These are phyloP conservation scores for Salarias fasciatus DNA, from an alignment of 2,797 vertebrate genomes.

Conservation along the genomic window DNA sequence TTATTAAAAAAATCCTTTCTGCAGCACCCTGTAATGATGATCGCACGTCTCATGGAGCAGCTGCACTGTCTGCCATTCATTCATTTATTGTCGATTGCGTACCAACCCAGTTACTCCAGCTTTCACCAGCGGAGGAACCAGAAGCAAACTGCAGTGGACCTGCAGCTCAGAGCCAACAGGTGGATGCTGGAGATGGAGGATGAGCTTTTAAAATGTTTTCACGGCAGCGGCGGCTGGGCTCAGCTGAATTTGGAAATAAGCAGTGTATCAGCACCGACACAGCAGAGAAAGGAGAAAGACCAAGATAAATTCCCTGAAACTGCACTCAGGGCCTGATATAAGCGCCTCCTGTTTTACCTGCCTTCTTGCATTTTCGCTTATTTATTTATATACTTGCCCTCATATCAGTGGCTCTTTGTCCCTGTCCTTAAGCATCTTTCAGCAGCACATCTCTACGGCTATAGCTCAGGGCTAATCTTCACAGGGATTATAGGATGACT, in stretches of 20 bases:
- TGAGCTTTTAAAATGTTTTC: conserved; percentile 13
- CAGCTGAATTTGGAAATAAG: conserved; percentile 8
- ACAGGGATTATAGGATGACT: conserved; percentile 28
- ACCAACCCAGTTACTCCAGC: background rate
- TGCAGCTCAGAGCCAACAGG: background rate
- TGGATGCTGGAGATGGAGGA: background rate
- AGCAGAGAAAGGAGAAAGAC: conserved; percentile 3
- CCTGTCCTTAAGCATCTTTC: conserved; percentile 15
- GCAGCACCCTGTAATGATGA: too few species aligned
- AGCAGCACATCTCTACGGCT: conserved; percentile 14
- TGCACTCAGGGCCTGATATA: conserved; percentile 12
- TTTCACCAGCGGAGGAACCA: background rate
- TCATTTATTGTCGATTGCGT: too few species aligned
- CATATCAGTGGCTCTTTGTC: background rate
- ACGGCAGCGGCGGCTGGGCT: background rate
- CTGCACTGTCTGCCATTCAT: too few species aligned
- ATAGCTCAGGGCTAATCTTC: background rate
- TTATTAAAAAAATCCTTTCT: too few species aligned
- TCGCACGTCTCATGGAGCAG: too few species aligned
- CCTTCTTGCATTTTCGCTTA: background rate
- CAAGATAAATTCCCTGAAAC: conserved; percentile 22
- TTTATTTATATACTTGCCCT: background rate
- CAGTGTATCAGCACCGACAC: background rate
- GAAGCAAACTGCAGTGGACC: conserved; percentile 1
- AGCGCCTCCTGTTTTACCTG: background rate